Evolutionary conservation across 2,797 vertebrate genomes (phyloP).

Genomic region (Chaenodraco wilsoni): DNA sequence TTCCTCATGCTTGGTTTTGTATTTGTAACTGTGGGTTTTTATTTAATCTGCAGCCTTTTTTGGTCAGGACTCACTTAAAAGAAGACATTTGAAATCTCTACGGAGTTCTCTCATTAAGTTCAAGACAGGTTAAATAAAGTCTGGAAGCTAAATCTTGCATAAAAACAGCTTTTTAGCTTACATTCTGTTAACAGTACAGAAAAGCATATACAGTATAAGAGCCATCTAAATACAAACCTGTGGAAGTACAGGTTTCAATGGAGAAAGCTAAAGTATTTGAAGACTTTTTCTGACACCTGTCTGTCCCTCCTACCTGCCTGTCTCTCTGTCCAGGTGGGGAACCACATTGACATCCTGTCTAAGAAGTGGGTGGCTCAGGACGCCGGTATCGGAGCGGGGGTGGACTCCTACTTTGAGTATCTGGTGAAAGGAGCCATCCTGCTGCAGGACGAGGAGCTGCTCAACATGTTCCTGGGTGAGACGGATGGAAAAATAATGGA

Average conservation of each 20-base stretch:
- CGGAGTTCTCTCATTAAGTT: too few species aligned
- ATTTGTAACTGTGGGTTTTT: too few species aligned
- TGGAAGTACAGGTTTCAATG: background rate
- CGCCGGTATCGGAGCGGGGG: conserved; percentile 94
- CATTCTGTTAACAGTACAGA: background rate
- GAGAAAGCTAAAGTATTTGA: background rate
- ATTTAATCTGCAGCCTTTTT: too few species aligned
- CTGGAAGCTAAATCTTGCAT: background rate
- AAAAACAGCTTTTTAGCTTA: background rate
- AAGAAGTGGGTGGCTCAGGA: conserved; percentile 98
- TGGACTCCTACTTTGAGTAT: conserved; percentile 98
- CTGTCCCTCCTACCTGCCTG: background rate
- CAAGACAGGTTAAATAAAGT: too few species aligned
- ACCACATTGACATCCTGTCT: conserved; percentile 94
- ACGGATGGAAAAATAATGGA: fast-evolving
- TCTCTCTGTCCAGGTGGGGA: conserved; percentile 88
- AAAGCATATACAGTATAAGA: background rate
- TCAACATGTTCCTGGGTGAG: conserved; percentile 92
- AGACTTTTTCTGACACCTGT: background rate
- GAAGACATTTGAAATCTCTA: too few species aligned
- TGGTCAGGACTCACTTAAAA: too few species aligned
- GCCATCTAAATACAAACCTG: background rate
- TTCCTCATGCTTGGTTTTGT: too few species aligned
- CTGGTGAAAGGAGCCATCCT: conserved; percentile 96
- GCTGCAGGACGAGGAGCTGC: conserved; percentile 93